Evolutionary conservation across 1,140 invertebrate genomes (phyloP).

Genomic region (Drosophila pseudoananassae): DNA sequence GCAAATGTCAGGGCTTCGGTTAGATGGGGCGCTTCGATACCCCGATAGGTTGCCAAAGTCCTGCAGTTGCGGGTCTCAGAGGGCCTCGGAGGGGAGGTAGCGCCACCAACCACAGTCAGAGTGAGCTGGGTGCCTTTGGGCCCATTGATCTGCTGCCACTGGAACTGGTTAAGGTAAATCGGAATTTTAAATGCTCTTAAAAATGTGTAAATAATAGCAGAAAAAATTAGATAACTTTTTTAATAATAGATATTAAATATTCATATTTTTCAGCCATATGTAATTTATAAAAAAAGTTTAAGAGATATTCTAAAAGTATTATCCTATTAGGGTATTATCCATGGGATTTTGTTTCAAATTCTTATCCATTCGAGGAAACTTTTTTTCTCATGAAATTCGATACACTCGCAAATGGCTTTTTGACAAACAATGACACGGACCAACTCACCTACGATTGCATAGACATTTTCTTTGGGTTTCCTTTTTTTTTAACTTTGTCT

Average conservation of each 20-base stretch:
- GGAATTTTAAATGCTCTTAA: neutral
- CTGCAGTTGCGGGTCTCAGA: neutral
- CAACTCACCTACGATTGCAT: constrained; percentile 65
- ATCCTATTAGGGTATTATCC: constrained; percentile 3
- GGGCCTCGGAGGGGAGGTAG: neutral
- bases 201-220: neutral
- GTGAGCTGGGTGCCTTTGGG: constrained; percentile 6
- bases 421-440: constrained; percentile 78
- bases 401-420: constrained; percentile 76
- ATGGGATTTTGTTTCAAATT: neutral
- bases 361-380: neutral
- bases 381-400: constrained; percentile 62
- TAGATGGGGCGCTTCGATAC: constrained; percentile 70
- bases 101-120: constrained; percentile 34
- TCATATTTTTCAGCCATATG: too few species aligned
- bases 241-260: neutral
- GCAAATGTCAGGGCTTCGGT: constrained; percentile 77
- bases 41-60: constrained; percentile 67
- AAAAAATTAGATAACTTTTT: neutral
- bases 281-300: too few species aligned
- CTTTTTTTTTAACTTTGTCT: constrained; percentile 31
- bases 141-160: constrained; percentile 2
- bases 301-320: too few species aligned
- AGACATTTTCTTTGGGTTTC: constrained; percentile 25
- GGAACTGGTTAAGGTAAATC: neutral